A percentile compares a stretch with the other conserved stretches of the same genome.
These are phyloP conservation scores for Megalopta genalis DNA, from an alignment of 1,140 invertebrate species.

Conservation along the genomic window DNA sequence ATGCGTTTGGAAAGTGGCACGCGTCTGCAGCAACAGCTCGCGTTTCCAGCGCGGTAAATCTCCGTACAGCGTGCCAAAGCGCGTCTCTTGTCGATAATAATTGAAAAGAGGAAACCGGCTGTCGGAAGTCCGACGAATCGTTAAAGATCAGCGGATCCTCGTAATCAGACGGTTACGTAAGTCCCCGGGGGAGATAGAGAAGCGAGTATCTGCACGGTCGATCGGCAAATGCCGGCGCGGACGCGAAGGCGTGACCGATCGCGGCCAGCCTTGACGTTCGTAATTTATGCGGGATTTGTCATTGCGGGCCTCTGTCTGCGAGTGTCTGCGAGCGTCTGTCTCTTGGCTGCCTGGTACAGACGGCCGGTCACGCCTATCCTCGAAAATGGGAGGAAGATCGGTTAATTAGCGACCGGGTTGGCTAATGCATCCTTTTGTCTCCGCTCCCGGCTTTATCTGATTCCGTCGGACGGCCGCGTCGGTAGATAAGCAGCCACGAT, in stretches of 20 bases:
- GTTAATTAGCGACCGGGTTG: constrained; percentile 74
- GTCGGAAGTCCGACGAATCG: too few relatives aligned
- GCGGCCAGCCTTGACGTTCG: constrained; percentile 47
- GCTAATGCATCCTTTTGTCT: constrained; percentile 74
- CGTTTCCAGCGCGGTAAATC: too few relatives aligned
- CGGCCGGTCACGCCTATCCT: constrained; percentile 62
- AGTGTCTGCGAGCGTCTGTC: background rate
- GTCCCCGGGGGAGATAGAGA: background rate
- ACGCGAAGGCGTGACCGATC: constrained; percentile 62
- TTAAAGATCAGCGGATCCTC: too few relatives aligned
- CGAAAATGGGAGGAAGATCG: constrained; percentile 68
- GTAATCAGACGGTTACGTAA: constrained; percentile 47
- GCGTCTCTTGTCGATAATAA: too few relatives aligned
- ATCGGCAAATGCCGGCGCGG: constrained; percentile 34
- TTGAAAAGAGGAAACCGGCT: too few relatives aligned
- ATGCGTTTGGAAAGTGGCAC: too few relatives aligned
- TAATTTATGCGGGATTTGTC: constrained; percentile 77
- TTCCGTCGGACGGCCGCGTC: constrained; percentile 41
- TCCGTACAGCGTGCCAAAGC: too few relatives aligned
- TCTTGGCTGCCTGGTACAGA: too few relatives aligned
- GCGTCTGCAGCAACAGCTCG: too few relatives aligned
- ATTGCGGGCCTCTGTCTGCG: constrained; percentile 41
- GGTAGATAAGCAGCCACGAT: constrained; percentile 65
- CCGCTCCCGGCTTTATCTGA: constrained; percentile 51
- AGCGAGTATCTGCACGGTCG: constrained; percentile 26